These are phyloP conservation scores for Paradoxurus hermaphroditus DNA, from an alignment of 2,113 vertebrate species.

Conservation along the genomic window DNA sequence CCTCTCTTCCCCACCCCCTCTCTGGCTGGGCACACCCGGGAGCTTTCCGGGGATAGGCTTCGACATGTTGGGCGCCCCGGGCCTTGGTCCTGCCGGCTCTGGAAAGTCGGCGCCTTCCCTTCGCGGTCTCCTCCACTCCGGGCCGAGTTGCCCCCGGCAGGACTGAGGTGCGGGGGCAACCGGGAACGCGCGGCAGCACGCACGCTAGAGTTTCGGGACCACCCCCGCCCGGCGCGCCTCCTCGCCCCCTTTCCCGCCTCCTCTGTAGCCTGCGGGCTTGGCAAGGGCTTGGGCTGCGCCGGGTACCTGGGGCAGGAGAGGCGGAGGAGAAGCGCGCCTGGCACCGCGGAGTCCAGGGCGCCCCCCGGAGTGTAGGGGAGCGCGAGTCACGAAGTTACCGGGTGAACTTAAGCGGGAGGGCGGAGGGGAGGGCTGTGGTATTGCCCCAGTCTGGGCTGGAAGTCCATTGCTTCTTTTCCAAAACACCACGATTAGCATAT, in stretches of 20 bases:
- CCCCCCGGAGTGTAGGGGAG: background rate
- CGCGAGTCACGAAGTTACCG: slow-evolving; percentile 4
- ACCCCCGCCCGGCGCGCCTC: background rate
- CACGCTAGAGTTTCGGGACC: background rate
- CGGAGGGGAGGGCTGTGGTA: background rate
- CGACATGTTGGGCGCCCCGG: slow-evolving; percentile 61
- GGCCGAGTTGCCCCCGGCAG: background rate
- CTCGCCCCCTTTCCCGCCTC: background rate
- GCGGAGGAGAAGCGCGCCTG: background rate
- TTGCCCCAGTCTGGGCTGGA: background rate
- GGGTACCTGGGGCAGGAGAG: background rate
- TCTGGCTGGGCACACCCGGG: background rate
- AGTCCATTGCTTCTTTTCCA: background rate
- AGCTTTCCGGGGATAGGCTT: slow-evolving; percentile 64
- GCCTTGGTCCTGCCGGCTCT: slow-evolving; percentile 55
- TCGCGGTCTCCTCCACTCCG: background rate
- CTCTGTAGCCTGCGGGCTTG: background rate
- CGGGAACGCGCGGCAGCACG: background rate
- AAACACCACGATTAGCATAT: background rate
- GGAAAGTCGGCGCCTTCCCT: slow-evolving; percentile 3
- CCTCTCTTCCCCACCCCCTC: background rate
- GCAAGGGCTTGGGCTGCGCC: slow-evolving; percentile 13
- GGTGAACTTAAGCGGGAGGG: background rate
- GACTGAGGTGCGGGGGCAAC: background rate
- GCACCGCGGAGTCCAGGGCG: background rate